Base-by-base conservation (phyloP, 2,113 vertebrate species). In the Bufo gargarizans region DNA sequence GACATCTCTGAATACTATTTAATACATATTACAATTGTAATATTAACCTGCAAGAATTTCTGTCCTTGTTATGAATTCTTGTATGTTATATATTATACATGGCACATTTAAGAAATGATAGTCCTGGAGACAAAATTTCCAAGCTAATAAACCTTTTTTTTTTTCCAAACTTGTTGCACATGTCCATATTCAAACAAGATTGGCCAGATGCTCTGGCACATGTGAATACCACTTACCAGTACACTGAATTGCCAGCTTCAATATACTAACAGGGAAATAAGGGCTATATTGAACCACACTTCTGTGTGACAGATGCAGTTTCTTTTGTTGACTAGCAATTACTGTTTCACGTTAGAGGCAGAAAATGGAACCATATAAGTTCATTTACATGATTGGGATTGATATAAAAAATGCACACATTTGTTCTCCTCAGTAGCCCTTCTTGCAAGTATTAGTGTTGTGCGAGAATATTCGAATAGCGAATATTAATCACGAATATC, bases 301-400 rank as follows among this genome's bases (percentile, higher is more conserved):
- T 82, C 59, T 82, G 59, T 82, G 80, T 82, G 45, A 82, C 80
- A 82, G 43, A 82, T 82, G 80, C 59, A 16, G 43, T 11, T 82
- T 63, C 33, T 81, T 82, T 82, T 82, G 59, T 82, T 82, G 58
- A 49, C 17, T n/a, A 7, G 59, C 59, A 82, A 82, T 65, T 63
- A 82, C 58, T 47, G 58, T 63, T 82, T 20, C 45, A n/a, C 56
- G 50, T 65, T 20, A 82, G 16, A 82, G 10, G 49, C 43, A 63
- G 16, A 82, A 82, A 82, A 43, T 82, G 49, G 45, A 82, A 61
- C 17, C 59, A 7, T 45, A 61, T 65, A 19, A 61, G 59, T 49
- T 82, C 17, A 82, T 82, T 82, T 49, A 47, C 45, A 20, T 63
- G 80, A 63, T 82, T 63, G 16, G 22, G 61, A 61, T 80, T 45